A percentile compares a stretch with the other conserved stretches of the same genome.
phyloP scores from a whole-genome alignment of 2,113 vertebrate species.

The Dipodomys stephensi region DNA sequence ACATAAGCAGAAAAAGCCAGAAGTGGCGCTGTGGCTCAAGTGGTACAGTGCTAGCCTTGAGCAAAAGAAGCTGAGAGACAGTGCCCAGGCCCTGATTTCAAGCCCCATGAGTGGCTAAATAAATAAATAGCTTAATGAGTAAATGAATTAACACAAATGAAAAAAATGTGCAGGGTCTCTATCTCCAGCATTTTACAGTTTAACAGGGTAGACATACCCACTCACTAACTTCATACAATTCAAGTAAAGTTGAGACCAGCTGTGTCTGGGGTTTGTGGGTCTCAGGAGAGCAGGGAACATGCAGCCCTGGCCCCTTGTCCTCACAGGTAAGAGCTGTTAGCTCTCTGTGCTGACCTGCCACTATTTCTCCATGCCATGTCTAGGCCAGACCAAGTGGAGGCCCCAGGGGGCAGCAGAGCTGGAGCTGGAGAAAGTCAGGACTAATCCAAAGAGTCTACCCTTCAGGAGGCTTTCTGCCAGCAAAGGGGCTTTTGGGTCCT shows the following conservation, averaged over 20 bases:
- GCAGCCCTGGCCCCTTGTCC: not conserved
- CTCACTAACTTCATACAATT: not conserved
- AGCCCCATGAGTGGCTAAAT: not conserved
- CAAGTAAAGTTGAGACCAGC: not conserved
- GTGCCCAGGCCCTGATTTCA: no score
- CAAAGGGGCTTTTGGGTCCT: constrained; percentile 59
- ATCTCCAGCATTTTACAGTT: not conserved
- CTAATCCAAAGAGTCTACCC: not conserved
- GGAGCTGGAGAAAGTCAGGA: not conserved
- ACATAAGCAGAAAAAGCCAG: no score
- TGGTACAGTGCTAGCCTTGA: no score
- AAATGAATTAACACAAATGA: not conserved
- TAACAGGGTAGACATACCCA: not conserved
- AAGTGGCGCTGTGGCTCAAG: no score
- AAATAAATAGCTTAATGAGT: not conserved
- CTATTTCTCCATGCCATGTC: not conserved
- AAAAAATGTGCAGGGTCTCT: not conserved
- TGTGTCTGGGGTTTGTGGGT: not conserved
- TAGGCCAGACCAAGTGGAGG: not conserved
- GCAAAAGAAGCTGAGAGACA: no score
- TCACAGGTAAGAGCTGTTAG: not conserved
- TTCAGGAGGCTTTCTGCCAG: constrained; percentile 30
- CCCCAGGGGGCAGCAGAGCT: not conserved
- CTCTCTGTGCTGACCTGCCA: not conserved
- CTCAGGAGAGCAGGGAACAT: not conserved